Evolutionary conservation across 2,797 vertebrate species (phyloP), one percentile per base, ranked within the genome.

Genomic region (Uromys caudimaculatus): DNA sequence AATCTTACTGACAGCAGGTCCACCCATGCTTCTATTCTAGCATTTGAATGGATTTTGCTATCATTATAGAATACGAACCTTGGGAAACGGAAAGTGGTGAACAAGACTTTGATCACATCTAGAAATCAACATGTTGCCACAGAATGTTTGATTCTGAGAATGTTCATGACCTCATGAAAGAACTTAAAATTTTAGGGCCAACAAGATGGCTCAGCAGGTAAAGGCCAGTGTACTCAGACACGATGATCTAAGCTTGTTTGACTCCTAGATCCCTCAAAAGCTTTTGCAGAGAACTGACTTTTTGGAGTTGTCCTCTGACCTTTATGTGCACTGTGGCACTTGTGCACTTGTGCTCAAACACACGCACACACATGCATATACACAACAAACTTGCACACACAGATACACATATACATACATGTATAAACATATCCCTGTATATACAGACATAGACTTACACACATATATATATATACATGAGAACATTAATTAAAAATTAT

Each of bases 141-240:
- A 93, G 73, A 91, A 50, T 67, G 47, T 83, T 95, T 85, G 76
- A 95, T 8, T 10, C 21, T 89, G 52, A 93, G 41, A 47, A 50
- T 95, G 12, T 75, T 94, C 23, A 47, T 82, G 73, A 89, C 24
- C 76, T 90, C 44, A 52, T 47, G 4, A 73, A 75, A 41, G 27
- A 86, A 95, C 81, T 88, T 38, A 69, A 79, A 94, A 9, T 85
- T 71, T 29, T 38, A 29, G 23, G 35, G 23, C 14, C 1, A 6
- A 38, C 23, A 47, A 87, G n/a, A 87, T 19, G 24, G 50, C 50
- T 73, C 50, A 73, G n/a, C 8, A 29, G 50, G 64, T 38, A 71
- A 71, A 86, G 84, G 23, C 35, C 84, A 38, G 54, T 71, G 23
- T 13, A 27, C 23, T 7, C 2, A 85, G 84, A 17, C 3, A 44